phyloP scores from a whole-genome alignment of 2,888 invertebrate genomes.

The Argynnis bischoffii region DNA sequence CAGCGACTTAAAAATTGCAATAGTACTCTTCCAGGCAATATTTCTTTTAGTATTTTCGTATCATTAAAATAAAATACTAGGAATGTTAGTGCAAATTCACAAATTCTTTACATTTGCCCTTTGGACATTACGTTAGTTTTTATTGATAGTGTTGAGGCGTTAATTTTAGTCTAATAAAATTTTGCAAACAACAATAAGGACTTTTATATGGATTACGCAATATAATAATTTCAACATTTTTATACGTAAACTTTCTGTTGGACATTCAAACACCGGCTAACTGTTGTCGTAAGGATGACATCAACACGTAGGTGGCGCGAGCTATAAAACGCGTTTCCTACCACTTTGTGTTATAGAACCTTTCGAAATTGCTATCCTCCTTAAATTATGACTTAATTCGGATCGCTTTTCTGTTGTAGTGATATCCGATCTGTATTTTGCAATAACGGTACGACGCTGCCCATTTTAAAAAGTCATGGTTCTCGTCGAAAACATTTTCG shows the following conservation, averaged over 20 bases:
- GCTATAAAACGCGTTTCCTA: conserved; percentile 63
- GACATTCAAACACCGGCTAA: conserved; percentile 41
- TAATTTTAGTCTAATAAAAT: background rate
- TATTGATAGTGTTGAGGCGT: no score
- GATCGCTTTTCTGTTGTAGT: conserved; percentile 63
- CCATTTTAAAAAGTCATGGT: conserved; percentile 51
- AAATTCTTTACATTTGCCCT: no score
- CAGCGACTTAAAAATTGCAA: conserved; percentile 71
- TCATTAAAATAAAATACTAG: background rate
- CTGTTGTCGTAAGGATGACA: conserved; percentile 62
- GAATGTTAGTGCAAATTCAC: background rate
- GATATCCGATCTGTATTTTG: conserved; percentile 60
- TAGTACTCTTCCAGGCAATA: conserved; percentile 62
- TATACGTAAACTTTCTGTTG: conserved; percentile 18
- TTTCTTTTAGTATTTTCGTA: conserved; percentile 32
- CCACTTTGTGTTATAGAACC: conserved; percentile 59
- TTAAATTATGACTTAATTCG: conserved; percentile 79
- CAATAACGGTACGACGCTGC: conserved; percentile 62
- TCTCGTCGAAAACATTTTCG: conserved; percentile 44
- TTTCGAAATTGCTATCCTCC: conserved; percentile 70
- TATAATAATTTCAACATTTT: conserved; percentile 10
- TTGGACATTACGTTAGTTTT: no score
- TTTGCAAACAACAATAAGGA: background rate
- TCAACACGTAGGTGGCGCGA: conserved; percentile 71
- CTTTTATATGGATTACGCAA: background rate